A percentile compares a stretch with the other conserved stretches of the same genome.
These are phyloP conservation scores for Crioceris asparagi DNA, from an alignment of 2,888 invertebrate species.

Conservation along the genomic window DNA sequence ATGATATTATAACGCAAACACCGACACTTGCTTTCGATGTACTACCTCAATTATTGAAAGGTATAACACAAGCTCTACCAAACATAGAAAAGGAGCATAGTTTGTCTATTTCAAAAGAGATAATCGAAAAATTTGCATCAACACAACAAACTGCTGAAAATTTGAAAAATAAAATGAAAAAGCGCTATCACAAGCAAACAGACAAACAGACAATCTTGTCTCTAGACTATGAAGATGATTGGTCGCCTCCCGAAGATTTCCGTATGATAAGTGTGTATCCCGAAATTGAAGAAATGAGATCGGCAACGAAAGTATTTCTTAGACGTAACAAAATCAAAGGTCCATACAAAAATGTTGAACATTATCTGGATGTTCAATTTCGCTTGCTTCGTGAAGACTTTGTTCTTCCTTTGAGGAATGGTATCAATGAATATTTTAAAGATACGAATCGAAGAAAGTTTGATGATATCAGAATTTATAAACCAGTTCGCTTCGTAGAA, in stretches of 20 bases:
- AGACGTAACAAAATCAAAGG: background rate
- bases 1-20: no score
- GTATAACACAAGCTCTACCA: no score
- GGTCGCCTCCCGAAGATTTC: background rate
- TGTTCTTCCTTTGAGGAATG: background rate
- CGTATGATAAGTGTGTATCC: background rate
- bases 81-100: no score
- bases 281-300: background rate
- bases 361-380: background rate
- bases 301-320: background rate
- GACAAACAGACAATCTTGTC: background rate
- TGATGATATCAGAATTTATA: background rate
- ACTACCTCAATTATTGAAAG: no score
- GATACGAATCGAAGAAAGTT: background rate
- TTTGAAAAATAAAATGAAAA: no score
- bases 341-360: background rate
- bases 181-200: no score
- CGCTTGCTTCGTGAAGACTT: background rate
- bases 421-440: background rate
- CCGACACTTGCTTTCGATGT: no score
- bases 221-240: background rate
- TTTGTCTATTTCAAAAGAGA: no score
- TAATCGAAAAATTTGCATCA: no score
- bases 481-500: slow-evolving; percentile 15
- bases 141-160: no score